These are phyloP conservation scores for Solenodon paradoxus DNA, from an alignment of 2,113 vertebrate species.

Conservation along the genomic window DNA sequence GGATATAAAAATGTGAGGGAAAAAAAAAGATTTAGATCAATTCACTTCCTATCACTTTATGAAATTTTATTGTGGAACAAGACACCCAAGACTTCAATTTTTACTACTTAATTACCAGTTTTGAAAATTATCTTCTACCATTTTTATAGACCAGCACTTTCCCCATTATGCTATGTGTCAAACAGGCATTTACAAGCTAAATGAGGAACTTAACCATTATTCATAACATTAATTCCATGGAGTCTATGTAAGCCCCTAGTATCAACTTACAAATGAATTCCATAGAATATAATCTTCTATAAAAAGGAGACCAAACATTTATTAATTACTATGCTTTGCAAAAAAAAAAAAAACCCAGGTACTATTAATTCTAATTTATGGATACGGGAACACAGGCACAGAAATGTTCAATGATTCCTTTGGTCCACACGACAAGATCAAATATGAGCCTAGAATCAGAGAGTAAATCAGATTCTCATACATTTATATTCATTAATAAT, in stretches of 20 bases:
- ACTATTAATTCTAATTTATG: conserved; percentile 24
- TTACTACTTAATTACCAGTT: conserved; percentile 25
- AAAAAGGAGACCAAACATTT: not conserved
- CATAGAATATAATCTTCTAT: not conserved
- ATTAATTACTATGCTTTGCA: not conserved
- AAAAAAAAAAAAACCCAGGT: conserved; percentile 17
- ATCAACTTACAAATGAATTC: conserved; percentile 28
- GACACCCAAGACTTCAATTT: not conserved
- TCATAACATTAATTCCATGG: not conserved
- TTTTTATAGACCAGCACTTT: conserved; percentile 23
- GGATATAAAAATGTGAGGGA: conserved; percentile 26
- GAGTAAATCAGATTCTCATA: conserved; percentile 3
- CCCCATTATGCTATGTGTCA: not conserved
- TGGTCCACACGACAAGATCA: conserved; percentile 5
- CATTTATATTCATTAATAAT: not conserved
- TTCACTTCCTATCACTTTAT: conserved; percentile 38
- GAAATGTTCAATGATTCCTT: conserved; percentile 26
- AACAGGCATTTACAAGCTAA: not conserved
- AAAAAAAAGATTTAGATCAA: conserved; percentile 15
- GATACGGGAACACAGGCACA: not conserved
- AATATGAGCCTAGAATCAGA: conserved; percentile 29
- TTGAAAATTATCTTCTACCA: conserved; percentile 9
- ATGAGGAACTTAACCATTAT: not conserved
- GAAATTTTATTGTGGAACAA: not conserved
- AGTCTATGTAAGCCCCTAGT: not conserved